Evolutionary conservation across 2,888 invertebrate genomes (phyloP), one percentile per base, ranked within the genome.

Genomic region (Ectemnius cavifrons): DNA sequence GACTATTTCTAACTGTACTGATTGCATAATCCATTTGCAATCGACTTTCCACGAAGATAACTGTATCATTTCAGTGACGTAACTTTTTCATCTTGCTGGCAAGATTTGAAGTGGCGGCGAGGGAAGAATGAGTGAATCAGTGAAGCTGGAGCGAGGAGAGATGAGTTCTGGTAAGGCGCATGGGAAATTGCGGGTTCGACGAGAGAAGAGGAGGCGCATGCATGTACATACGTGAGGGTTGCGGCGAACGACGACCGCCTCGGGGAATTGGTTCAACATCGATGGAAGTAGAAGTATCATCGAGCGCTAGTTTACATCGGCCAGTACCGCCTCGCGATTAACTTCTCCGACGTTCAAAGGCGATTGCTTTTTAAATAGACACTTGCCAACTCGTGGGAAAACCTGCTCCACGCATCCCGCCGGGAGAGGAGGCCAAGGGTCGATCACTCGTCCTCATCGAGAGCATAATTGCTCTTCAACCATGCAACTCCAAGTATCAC

Each of bases 331-430:
- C 61, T 82, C 83, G 83, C 84, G 87, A 88, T 89, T 86, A 87
- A 86, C 84, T 88, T 86, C 86, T 84, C 82, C 83, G 80, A 81
- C 84, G 71, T 81, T 81, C 66, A 63, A 77, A 83, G 81, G 84
- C 84, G 84, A 89, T 89, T 88, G 88, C 88, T 86, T 87, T 88
- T 88, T 87, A 86, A 88, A 86, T 85, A 84, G 87, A 84, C 45
- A 20, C 59, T 46, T 8, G 46, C 63, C 4, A 65, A 58, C 56
- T 37, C 78, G 79, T 80, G 79, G 79, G 79, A 80, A 79, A 73
- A 61, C 18, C 46, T 16, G 69, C 58, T 52, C 47, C 23, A 52
- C 23, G 23, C 23, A 23, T 23, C 23, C 23, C 23, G 11, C 16
- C 61, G 52, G 3, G 60, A 52, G 63, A 49, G 37, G 16, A 49